Evolutionary conservation across 2,113 vertebrate species (phyloP), one percentile per base, ranked within the genome.

Genomic region (Peromyscus maniculatus): DNA sequence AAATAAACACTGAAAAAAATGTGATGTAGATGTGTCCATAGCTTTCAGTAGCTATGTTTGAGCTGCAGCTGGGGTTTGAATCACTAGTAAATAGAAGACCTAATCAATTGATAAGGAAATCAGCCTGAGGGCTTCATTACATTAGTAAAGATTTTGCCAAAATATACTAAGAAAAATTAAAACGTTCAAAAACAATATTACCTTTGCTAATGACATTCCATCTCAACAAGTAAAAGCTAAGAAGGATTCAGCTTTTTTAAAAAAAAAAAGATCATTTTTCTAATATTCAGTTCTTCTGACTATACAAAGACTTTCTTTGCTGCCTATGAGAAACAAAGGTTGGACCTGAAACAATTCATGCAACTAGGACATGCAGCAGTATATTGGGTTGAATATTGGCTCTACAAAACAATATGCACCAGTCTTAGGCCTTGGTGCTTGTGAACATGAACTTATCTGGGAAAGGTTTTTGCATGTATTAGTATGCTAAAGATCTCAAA

Each of bases 241-340:
- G 36, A 59, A 89, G 4, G 39, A 78, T 2, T 83, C 62, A 87
- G 64, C 24, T 87, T 33, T 36, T 13, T 39, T 16, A 46, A 55
- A 92, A 89, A 31, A 69, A 72, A 43, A 43, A 43, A 43, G 43
- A 66, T 24, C 1, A 49, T 43, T 72, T 31, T 89, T 39, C 17
- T 69, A 88, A 17, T 26, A 92, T 79, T 93, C 92, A 49, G 66
- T 87, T 91, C 24, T 92, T 91, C 64, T 95, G 39, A 89, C 10
- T 87, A 93, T 74, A 87, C 91, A 67, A 87, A 79, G 10, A 78
- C 62, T 94, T 92, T 91, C 62, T 94, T 52, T 93, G 49, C 95
- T 90, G 72, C 87, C 64, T 71, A 46, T 62, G 55, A 3, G 21
- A 90, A 92, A 88, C 8, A 71, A 79, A 80, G 72, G 16, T 93